phyloP scores from a whole-genome alignment of 1,140 invertebrate genomes.

The Platorchestia sp. region DNA sequence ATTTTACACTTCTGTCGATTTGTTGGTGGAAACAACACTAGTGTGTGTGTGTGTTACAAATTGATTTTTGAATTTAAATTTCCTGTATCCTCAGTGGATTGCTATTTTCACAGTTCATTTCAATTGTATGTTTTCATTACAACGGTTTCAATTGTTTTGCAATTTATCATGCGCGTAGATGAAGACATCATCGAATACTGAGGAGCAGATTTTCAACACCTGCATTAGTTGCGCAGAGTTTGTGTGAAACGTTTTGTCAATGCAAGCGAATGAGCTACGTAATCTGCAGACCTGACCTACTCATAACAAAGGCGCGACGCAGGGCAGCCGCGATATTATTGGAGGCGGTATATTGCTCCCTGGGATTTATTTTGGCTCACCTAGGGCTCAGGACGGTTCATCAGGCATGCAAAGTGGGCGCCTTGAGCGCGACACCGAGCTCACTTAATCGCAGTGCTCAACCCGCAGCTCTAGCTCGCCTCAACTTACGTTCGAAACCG shows the following conservation, averaged over 20 bases:
- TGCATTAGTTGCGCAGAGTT: background rate
- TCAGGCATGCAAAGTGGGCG: background rate
- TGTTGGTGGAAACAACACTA: no score
- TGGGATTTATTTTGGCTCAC: background rate
- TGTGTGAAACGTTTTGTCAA: background rate
- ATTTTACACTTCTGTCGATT: no score
- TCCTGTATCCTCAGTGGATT: background rate
- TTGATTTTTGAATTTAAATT: no score
- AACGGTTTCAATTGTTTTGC: no score
- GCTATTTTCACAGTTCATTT: background rate
- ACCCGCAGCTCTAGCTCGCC: background rate
- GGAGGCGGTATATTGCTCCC: background rate
- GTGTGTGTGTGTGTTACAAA: background rate
- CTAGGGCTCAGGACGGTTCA: background rate
- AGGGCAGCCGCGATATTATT: background rate
- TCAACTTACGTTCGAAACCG: background rate
- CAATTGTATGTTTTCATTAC: background rate
- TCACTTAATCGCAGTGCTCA: background rate
- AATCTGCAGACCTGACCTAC: background rate
- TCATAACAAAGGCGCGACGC: background rate
- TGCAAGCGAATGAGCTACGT: background rate
- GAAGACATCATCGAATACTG: no score
- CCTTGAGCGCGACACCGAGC: background rate
- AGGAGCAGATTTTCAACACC: no score
- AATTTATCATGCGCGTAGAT: no score